Evolutionary conservation across 2,113 vertebrate genomes (phyloP), one percentile per base, ranked within the genome.

Genomic region (Triplophysa rosa): DNA sequence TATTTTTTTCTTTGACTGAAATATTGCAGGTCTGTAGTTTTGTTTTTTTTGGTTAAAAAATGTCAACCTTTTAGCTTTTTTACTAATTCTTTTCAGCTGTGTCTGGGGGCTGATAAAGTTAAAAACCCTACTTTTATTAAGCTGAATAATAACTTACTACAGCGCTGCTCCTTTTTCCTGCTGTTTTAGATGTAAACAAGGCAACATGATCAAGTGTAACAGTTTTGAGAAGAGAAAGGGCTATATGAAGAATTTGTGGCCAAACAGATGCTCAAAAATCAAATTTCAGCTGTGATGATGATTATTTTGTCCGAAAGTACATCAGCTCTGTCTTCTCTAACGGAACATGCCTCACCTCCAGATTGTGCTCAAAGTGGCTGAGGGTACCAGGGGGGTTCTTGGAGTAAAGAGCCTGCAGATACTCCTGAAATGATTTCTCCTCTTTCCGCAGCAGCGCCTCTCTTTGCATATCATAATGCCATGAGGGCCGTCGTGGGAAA

Each of bases 321-420:
- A 49, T 62, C 11, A 70, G 19, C 4, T 12, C 2, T 23, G 33
- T 67, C 11, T 42, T 12, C 24, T 16, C 2, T 26, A 19, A 42
- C 2, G 11, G 49, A 74, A 42, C 21, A 29, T n/a, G 54, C 3
- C 80, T 90, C 71, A 96, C 96, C 93, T 97, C 96, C 49, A 97
- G 86, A 84, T 97, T 97, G 89, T 97, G 95, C 80, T 97, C 96
- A 83, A 96, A 97, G 91, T 96, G 95, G 90, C 96, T 97, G 56
- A 97, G 95, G 42, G 94, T 89, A 40, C 92, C 91, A 0, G 90
- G 89, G 3, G 92, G 85, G 79, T 95, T 95, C 62, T 90, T 91
- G 61, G 92, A 93, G 67, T 94, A 92, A 69, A 97, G 91, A 80
- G 92, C 91, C 37, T 93, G 92, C 42, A 97, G 88, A 81, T 95